phyloP scores from a whole-genome alignment of 2,888 invertebrate genomes.

The Sympetrum striolatum region DNA sequence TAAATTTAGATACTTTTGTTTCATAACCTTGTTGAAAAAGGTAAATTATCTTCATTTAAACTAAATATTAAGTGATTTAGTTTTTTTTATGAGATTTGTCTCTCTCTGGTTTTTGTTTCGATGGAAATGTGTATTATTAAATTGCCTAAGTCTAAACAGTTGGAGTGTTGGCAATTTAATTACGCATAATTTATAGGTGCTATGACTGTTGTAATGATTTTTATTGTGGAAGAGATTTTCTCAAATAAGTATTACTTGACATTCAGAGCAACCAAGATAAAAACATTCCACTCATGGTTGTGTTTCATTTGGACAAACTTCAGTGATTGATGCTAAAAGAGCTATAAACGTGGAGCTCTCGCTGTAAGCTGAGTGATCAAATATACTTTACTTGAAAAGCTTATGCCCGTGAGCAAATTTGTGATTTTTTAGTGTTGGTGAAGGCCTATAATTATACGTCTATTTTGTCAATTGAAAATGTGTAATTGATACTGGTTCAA shows the following conservation, averaged over 20 bases:
- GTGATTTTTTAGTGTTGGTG: not conserved
- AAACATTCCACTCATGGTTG: not conserved
- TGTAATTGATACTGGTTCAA: not conserved
- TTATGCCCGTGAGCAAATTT: not conserved
- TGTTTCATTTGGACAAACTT: not conserved
- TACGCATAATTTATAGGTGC: not conserved
- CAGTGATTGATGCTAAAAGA: not conserved
- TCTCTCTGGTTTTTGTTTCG: no score
- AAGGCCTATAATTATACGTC: not conserved
- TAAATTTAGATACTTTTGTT: no score
- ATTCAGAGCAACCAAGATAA: not conserved
- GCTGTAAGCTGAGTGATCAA: not conserved
- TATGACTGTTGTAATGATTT: not conserved
- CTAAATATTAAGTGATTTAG: no score
- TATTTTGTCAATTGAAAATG: not conserved
- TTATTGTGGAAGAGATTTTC: not conserved
- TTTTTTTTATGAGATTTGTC: no score
- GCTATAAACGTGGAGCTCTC: not conserved
- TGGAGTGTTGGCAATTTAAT: not conserved
- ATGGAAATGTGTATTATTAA: no score
- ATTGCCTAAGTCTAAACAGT: no score
- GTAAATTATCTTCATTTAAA: no score
- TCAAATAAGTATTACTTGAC: not conserved
- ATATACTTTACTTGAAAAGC: not conserved
- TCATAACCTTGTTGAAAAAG: no score